Percentiles rank a stretch among this genome's conserved stretches.
phyloP scores from a whole-genome alignment of 2,113 vertebrate genomes.

The Electrona antarctica region DNA sequence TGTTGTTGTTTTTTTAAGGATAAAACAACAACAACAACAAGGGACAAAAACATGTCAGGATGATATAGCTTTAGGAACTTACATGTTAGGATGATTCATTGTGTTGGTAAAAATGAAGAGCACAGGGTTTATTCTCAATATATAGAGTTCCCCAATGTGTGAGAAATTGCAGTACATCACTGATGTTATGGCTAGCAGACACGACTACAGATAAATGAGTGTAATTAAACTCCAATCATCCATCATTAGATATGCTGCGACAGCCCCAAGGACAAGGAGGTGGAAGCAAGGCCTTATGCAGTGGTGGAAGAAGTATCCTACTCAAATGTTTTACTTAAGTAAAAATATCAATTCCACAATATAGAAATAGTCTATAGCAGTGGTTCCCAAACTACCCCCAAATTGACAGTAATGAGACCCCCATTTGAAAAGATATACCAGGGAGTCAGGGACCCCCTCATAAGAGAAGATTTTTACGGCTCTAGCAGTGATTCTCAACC shows the following conservation, averaged over 20 bases:
- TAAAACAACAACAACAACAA: background rate
- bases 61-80: background rate
- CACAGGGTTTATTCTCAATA: constrained; percentile 30
- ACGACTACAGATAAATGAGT: constrained; percentile 26
- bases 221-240: constrained; percentile 71
- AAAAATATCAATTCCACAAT: too few species aligned
- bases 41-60: constrained; percentile 14
- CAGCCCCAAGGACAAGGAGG: constrained; percentile 24
- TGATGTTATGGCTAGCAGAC: constrained; percentile 43
- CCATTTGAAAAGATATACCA: too few species aligned
- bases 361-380: too few species aligned
- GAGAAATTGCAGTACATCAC: constrained; percentile 27
- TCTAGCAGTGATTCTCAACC: too few species aligned
- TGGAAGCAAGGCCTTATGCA: background rate
- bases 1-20: too few species aligned
- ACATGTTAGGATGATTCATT: constrained; percentile 15
- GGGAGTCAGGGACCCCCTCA: too few species aligned
- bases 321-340: too few species aligned
- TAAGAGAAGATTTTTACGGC: too few species aligned
- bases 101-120: constrained; percentile 25
- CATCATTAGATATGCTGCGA: constrained; percentile 66
- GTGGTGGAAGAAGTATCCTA: background rate
- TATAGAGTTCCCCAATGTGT: constrained; percentile 28
- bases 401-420: too few species aligned
- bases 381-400: too few species aligned